These are phyloP conservation scores for Bombyx mori DNA, from an alignment of 1,140 invertebrate genomes.

Conservation along the genomic window ASM3026992v2 NC_085130.1:18348501-18349000, in stretches of 20 bases:
- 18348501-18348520: too few species aligned
- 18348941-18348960: too few species aligned
- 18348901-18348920: too few species aligned
- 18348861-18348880: too few species aligned
- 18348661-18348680: conserved; percentile 26
- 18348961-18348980: too few species aligned
- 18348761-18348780: conserved; percentile 54
- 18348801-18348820: too few species aligned
- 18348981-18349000: too few species aligned
- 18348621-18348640: conserved; percentile 11
- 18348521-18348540: not conserved
- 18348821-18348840: too few species aligned
- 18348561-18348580: not conserved
- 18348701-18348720: conserved; percentile 6
- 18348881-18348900: too few species aligned
- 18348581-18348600: not conserved
- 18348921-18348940: too few species aligned
- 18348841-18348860: too few species aligned
- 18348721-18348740: conserved; percentile 32
- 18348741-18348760: conserved; percentile 39
- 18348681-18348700: conserved; percentile 5
- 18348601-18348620: conserved; percentile 4
- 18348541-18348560: not conserved
- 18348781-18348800: conserved; percentile 8
- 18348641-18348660: conserved; percentile 29